Percentiles rank a stretch among this genome's conserved stretches.
Evolutionary conservation across 2,888 invertebrate species (phyloP).

Genomic region (Himalopsyche tibetana): DNA sequence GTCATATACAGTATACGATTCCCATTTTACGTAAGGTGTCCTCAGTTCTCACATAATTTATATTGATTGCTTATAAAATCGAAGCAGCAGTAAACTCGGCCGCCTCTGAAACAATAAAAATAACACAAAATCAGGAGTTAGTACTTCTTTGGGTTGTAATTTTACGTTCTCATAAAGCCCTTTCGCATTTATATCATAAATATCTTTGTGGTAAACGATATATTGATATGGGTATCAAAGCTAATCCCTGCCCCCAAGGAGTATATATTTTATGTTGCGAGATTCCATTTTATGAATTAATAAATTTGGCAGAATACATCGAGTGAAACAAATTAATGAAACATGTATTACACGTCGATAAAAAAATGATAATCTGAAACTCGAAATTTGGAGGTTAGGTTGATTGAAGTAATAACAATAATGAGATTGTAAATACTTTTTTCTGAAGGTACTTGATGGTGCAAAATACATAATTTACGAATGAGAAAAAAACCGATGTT

Average conservation of each 20-base stretch:
- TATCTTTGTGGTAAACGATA: slow-evolving; percentile 8
- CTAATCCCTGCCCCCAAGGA: not conserved
- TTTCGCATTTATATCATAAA: slow-evolving; percentile 8
- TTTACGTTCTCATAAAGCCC: slow-evolving; percentile 5
- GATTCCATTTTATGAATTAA: slow-evolving; percentile 10
- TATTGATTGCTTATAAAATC: not conserved
- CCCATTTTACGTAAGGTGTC: too few relatives aligned
- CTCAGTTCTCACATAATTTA: not conserved
- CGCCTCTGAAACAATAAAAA: not conserved
- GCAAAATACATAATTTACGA: too few relatives aligned
- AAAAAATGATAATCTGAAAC: too few relatives aligned
- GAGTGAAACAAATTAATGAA: too few relatives aligned
- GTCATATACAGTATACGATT: too few relatives aligned
- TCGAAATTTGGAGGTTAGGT: too few relatives aligned
- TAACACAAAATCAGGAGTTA: slow-evolving; percentile 14
- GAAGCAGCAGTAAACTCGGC: not conserved
- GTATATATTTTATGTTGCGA: not conserved
- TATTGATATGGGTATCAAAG: slow-evolving; percentile 21
- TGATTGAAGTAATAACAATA: too few relatives aligned
- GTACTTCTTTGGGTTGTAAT: slow-evolving; percentile 6
- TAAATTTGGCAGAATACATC: not conserved
- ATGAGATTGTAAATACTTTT: too few relatives aligned
- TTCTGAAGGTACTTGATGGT: too few relatives aligned
- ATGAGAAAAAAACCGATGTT: too few relatives aligned
- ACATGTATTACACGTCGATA: too few relatives aligned